Percentiles rank a stretch among this genome's conserved stretches.
Evolutionary conservation across 1,140 invertebrate species (phyloP).

Genomic region (Asbolus verrucosus): DNA sequence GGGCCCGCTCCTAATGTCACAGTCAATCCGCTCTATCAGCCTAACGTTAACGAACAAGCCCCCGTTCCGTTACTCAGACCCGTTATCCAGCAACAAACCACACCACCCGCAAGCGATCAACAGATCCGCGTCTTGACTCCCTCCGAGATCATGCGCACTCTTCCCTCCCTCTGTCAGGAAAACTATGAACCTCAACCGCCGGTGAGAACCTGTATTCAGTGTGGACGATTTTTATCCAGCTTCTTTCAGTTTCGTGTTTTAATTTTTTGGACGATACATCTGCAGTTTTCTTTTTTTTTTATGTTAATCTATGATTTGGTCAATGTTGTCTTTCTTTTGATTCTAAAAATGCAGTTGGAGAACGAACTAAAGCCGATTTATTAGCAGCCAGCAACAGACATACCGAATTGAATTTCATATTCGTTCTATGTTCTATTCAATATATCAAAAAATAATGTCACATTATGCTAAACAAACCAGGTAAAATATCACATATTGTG

Average conservation of each 20-base stretch:
- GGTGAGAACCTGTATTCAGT: constrained; percentile 68
- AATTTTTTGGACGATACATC: constrained; percentile 30
- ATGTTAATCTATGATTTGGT: constrained; percentile 9
- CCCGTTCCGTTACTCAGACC: constrained; percentile 36
- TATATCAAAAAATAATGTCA: too few species aligned
- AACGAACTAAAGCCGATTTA: too few species aligned
- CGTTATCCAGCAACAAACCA: constrained; percentile 57
- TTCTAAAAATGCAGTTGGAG: constrained; percentile 39
- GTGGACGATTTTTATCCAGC: constrained; percentile 52
- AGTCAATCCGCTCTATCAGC: constrained; percentile 68
- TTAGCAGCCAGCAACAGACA: too few species aligned
- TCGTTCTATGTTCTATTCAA: too few species aligned
- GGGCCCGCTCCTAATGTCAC: constrained; percentile 71
- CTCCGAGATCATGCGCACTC: constrained; percentile 88
- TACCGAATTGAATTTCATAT: too few species aligned
- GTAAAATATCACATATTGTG: too few species aligned
- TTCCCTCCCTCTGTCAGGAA: constrained; percentile 82
- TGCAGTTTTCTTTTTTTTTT: too few species aligned
- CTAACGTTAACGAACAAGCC: constrained; percentile 41
- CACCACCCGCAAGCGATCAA: constrained; percentile 71
- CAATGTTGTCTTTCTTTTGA: constrained; percentile 28
- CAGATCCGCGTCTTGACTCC: constrained; percentile 87
- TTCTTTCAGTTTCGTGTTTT: constrained; percentile 53
- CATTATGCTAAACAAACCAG: too few species aligned
- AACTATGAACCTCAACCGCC: constrained; percentile 73